Base-by-base conservation (phyloP, 2,797 vertebrate species). In the Onychomys torridus region DNA sequence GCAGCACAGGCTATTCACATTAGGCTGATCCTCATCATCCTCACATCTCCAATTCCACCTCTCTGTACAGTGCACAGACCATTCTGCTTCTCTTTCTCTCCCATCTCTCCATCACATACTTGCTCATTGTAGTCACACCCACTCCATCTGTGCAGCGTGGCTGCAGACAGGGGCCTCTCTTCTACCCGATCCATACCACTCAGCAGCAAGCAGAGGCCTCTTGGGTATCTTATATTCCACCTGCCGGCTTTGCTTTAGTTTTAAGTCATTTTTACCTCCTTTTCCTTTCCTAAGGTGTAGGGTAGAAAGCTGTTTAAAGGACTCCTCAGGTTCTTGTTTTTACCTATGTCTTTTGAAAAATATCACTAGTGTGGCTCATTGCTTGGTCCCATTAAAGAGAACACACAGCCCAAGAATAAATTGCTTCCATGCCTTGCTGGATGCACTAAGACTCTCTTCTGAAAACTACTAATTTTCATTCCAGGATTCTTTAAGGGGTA, bases 351-450 rank as follows among this genome's bases (percentile, higher is more conserved):
- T 37, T 16, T 94, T 73, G 83, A 57, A 52, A 89, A 73, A 90
- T 46, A 86, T 82, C 55, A 90, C 63, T 88, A 21, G 23, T 40
- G 46, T 87, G 61, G 43, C 29, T 93, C 40, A 91, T 93, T 0
- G 0, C 46, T 93, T 23, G n/a, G 57, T 52, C n/a, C 85, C 77
- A 43, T 92, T 87, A 75, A 37, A 92, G 69, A 79, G 43, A 91
- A 59, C 25, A 10, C 88, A 65, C 17, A 93, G 34, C 16, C 59
- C 69, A 91, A 88, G 34, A 96, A 81, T 77, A 96, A 85, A 71
- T 93, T 94, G 61, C 49, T 97, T 83, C 90, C 34, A 32, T 92
- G 61, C 32, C 73, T 95, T 92, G 34, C 37, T 92, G 37, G 67
- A 85, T 87, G 55, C 77, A 67, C 61, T 37, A 67, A 49, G 67